These are phyloP conservation scores for Pteropus alecto DNA, from an alignment of 2,113 vertebrate genomes.

Conservation along the genomic window DNA sequence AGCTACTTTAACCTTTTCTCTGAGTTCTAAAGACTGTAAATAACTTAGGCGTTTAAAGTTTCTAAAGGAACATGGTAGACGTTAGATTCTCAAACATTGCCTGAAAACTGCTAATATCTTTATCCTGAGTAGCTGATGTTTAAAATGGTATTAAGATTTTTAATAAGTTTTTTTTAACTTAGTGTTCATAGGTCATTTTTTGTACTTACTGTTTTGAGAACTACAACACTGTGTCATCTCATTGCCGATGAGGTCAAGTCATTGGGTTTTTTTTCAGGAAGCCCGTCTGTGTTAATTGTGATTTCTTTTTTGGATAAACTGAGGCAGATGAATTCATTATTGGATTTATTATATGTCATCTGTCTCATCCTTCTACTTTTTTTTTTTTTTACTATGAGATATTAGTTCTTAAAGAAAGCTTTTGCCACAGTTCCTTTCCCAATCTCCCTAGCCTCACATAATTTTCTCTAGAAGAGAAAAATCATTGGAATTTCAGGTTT, in stretches of 20 bases:
- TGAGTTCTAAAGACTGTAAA: slow-evolving; percentile 65
- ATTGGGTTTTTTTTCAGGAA: slow-evolving; percentile 29
- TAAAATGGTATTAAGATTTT: slow-evolving; percentile 46
- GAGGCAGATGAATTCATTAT: not conserved
- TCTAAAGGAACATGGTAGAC: slow-evolving; percentile 61
- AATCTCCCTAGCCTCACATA: slow-evolving; percentile 9
- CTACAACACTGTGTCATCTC: not conserved
- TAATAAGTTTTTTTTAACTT: slow-evolving; percentile 32
- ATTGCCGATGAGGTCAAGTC: not conserved
- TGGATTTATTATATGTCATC: not conserved
- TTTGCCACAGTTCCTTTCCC: not conserved
- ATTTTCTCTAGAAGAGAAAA: slow-evolving; percentile 79
- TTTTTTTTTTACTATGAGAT: not conserved
- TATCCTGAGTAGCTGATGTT: slow-evolving; percentile 33
- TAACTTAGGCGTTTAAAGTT: slow-evolving; percentile 26
- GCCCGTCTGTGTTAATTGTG: slow-evolving; percentile 39
- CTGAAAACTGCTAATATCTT: slow-evolving; percentile 29
- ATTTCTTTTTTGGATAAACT: slow-evolving; percentile 50
- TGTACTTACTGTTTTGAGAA: slow-evolving; percentile 10
- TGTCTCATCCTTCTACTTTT: not conserved
- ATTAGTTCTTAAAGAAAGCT: not conserved
- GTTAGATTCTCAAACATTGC: not conserved
- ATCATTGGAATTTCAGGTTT: slow-evolving; percentile 86
- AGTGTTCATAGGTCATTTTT: not conserved
- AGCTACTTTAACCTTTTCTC: not conserved